These are phyloP conservation scores for Zosterops japonicus DNA, from an alignment of 2,113 vertebrate genomes.

Conservation along the genomic window DNA sequence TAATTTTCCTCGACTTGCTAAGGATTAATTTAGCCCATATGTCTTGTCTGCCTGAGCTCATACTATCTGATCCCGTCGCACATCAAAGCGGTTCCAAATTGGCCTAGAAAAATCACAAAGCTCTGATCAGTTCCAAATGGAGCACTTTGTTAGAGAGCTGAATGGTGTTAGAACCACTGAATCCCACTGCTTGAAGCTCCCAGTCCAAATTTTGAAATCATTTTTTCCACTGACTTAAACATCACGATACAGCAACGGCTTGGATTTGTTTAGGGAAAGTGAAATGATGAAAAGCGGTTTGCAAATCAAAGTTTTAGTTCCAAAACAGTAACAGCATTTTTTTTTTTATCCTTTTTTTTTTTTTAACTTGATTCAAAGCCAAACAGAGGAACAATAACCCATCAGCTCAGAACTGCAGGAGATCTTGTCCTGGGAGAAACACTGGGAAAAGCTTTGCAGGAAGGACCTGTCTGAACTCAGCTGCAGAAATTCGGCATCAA, in stretches of 20 bases:
- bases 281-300: neutral
- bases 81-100: conserved; percentile 37
- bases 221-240: conserved; percentile 58
- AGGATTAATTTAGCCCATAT: conserved; percentile 65
- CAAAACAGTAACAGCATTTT: neutral
- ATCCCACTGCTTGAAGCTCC: neutral
- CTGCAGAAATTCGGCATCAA: neutral
- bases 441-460: neutral
- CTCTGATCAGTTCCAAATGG: conserved; percentile 53
- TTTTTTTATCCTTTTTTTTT: neutral
- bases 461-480: neutral
- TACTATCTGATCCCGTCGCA: conserved; percentile 61
- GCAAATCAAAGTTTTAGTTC: neutral
- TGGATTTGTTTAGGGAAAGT: neutral
- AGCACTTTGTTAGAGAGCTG: neutral
- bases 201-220: neutral
- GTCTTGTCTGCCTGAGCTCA: conserved; percentile 44
- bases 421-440: neutral
- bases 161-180: conserved; percentile 1
- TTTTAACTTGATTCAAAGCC: neutral
- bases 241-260: neutral
- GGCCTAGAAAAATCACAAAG: conserved; percentile 15
- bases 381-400: neutral
- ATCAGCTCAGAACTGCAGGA: neutral
- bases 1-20: conserved; percentile 54